Conservation (phyloP, 2,113 vertebrate species). For the Callipepla squamata region DNA sequence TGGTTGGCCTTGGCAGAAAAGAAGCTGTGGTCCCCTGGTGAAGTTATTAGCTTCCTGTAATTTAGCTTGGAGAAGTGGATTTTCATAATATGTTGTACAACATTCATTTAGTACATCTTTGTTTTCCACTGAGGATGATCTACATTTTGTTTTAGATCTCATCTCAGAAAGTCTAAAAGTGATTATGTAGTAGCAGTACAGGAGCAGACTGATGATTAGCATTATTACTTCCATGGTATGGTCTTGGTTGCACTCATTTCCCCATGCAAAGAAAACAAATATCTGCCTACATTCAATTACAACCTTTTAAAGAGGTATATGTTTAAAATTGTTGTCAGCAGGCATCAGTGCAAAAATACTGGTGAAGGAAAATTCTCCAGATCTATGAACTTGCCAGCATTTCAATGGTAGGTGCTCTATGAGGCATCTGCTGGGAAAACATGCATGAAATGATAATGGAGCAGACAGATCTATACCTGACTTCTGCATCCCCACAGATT, state of each 20-base stretch:
- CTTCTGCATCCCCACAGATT: not conserved
- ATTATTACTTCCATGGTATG: not conserved
- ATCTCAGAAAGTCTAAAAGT: not conserved
- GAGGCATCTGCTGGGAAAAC: not conserved
- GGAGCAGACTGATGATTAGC: not conserved
- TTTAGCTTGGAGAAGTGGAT: constrained; percentile 29
- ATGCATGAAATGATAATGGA: not conserved
- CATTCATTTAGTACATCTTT: not conserved
- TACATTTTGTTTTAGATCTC: not conserved
- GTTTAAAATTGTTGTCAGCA: not conserved
- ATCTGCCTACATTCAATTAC: not conserved
- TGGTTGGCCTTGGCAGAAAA: not conserved
- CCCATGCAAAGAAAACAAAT: not conserved
- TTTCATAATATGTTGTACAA: not conserved
- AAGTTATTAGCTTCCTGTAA: constrained; percentile 46
- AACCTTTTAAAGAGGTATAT: not conserved
- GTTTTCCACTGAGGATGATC: not conserved
- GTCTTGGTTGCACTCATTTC: not conserved
- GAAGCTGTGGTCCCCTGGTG: not conserved
- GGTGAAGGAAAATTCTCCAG: not conserved
- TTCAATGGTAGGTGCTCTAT: not conserved
- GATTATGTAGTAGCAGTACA: not conserved
- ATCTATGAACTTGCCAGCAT: not conserved
- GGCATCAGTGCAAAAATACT: not conserved
- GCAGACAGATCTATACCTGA: not conserved